Percentiles rank a stretch among this genome's conserved stretches.
Conservation (phyloP, 2,113 vertebrate species). For the Corvus moneduloides region DNA sequence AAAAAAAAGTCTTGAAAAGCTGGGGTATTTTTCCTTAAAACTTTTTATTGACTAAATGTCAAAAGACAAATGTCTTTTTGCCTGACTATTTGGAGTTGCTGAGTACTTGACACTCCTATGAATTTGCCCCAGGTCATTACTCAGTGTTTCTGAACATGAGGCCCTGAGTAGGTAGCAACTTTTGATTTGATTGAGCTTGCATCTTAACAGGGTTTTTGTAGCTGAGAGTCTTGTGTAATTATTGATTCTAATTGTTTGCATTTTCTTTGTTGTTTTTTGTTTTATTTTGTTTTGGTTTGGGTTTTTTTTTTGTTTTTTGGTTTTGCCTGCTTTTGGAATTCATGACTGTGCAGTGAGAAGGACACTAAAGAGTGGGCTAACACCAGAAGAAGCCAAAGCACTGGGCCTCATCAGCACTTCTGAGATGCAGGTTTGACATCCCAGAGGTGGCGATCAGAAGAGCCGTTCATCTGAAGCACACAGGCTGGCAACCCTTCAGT, state of each 20-base stretch:
- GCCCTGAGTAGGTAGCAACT: background rate
- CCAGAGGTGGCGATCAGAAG: background rate
- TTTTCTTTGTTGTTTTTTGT: background rate
- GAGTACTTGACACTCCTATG: background rate
- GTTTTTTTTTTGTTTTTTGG: background rate
- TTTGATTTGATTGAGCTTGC: background rate
- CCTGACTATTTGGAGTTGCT: background rate
- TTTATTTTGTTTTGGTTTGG: background rate
- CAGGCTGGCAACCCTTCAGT: background rate
- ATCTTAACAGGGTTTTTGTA: background rate
- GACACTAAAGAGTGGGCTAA: conserved; percentile 92
- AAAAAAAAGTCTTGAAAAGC: background rate
- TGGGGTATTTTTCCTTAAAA: background rate
- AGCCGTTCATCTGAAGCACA: conserved; percentile 19
- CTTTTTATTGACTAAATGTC: background rate
- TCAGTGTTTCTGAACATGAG: background rate
- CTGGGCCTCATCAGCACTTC: conserved; percentile 89
- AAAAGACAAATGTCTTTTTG: background rate
- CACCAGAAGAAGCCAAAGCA: conserved; percentile 92
- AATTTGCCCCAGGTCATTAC: background rate
- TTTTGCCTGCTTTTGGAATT: background rate
- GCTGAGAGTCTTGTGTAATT: background rate
- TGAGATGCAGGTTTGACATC: conserved; percentile 90
- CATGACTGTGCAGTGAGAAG: conserved; percentile 81
- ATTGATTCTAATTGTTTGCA: background rate